Conservation (phyloP, 2,888 invertebrate genomes). For the Polyommatus iphigenia region DNA sequence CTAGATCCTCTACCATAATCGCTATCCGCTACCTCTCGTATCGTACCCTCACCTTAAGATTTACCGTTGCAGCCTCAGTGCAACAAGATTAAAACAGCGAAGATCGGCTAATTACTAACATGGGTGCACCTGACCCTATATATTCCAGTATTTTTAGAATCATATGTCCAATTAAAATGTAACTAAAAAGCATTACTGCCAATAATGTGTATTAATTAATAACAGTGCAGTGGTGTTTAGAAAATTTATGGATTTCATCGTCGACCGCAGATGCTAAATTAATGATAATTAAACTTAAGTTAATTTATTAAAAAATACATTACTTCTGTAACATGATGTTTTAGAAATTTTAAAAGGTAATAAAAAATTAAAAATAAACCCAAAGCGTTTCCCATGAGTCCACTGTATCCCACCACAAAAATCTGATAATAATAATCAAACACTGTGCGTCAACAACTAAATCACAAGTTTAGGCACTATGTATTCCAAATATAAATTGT, state of each 20-base stretch:
- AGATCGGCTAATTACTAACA: constrained; percentile 54
- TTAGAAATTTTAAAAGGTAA: too few species aligned
- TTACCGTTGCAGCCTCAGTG: constrained; percentile 47
- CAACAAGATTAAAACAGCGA: constrained; percentile 53
- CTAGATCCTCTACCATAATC: constrained; percentile 34
- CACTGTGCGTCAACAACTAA: too few species aligned
- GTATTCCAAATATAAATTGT: too few species aligned
- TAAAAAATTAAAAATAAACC: too few species aligned
- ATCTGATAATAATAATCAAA: too few species aligned
- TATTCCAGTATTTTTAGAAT: constrained; percentile 11
- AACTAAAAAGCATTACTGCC: constrained; percentile 7
- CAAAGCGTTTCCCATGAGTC: too few species aligned
- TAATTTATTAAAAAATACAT: too few species aligned
- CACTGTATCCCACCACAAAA: too few species aligned
- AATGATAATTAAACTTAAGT: background rate
- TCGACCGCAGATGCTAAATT: background rate
- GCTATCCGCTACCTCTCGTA: constrained; percentile 48
- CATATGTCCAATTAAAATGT: constrained; percentile 24
- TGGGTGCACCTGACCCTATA: constrained; percentile 23
- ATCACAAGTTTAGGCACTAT: too few species aligned
- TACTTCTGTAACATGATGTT: too few species aligned
- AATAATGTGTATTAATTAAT: constrained; percentile 11
- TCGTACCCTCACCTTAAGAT: constrained; percentile 30
- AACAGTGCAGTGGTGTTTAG: background rate
- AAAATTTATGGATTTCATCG: constrained; percentile 2